phyloP scores from a whole-genome alignment of 2,888 invertebrate genomes.

The Liopterus haemorrhoidalis region DNA sequence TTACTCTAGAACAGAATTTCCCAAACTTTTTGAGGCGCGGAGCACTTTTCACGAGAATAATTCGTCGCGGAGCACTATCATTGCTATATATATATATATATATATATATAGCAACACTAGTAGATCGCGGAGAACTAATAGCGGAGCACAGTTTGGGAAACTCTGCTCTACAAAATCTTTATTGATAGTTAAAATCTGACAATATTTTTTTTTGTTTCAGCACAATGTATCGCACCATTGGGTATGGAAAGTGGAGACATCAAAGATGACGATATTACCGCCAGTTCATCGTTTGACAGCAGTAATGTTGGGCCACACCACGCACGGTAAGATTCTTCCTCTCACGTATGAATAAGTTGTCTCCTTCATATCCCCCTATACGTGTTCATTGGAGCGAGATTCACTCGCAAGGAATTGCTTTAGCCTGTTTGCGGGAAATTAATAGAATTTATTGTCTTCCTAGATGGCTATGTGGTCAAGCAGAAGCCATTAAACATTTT shows the following conservation, averaged over 20 bases:
- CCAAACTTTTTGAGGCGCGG: too few relatives aligned
- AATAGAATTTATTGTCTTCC: constrained; percentile 30
- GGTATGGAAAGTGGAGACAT: constrained; percentile 83
- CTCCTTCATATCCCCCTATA: constrained; percentile 10
- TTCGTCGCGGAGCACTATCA: too few relatives aligned
- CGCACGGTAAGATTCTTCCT: constrained; percentile 60
- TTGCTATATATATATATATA: too few relatives aligned
- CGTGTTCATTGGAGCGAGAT: background rate
- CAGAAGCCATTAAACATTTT: constrained; percentile 26
- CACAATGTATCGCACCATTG: constrained; percentile 72
- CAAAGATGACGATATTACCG: constrained; percentile 71
- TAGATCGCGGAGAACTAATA: too few relatives aligned
- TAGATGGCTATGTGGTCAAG: constrained; percentile 24
- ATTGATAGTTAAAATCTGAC: too few relatives aligned
- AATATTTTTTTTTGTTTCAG: constrained; percentile 52
- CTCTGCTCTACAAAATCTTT: too few relatives aligned
- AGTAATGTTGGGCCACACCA: constrained; percentile 80
- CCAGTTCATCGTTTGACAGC: constrained; percentile 79
- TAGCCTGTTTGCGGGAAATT: constrained; percentile 19
- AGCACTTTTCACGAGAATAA: too few relatives aligned
- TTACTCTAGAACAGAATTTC: too few relatives aligned
- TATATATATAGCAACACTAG: too few relatives aligned
- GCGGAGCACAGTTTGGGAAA: too few relatives aligned
- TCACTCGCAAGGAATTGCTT: background rate
- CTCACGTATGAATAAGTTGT: constrained; percentile 7